These are phyloP conservation scores for Patagioenas fasciata DNA, from an alignment of 2,113 vertebrate species.

Conservation along the genomic window DNA sequence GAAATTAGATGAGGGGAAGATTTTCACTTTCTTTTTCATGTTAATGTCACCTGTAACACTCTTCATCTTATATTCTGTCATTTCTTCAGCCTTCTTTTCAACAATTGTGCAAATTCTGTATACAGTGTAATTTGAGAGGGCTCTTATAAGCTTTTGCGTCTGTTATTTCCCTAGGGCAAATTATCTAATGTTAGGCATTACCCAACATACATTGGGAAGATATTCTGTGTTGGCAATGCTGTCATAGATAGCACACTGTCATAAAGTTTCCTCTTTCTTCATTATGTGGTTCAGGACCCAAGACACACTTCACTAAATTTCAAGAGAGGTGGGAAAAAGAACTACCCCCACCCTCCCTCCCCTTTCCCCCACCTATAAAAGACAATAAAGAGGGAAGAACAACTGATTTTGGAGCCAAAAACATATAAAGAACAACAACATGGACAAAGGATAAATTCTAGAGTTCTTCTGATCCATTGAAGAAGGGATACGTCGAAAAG, in stretches of 20 bases:
- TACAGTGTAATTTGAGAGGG: neutral
- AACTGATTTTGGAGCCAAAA: neutral
- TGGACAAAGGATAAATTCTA: neutral
- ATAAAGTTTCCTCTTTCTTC: neutral
- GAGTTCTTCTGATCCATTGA: neutral
- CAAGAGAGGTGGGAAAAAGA: neutral
- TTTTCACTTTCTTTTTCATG: neutral
- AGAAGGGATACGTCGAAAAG: neutral
- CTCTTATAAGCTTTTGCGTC: neutral
- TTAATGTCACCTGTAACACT: neutral
- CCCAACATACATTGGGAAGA: neutral
- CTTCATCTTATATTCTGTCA: neutral
- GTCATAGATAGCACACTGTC: neutral
- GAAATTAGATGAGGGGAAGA: neutral
- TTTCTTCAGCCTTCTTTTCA: neutral
- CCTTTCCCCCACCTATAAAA: neutral
- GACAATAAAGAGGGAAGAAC: neutral
- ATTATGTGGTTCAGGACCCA: neutral
- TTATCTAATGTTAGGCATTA: neutral
- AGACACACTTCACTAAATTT: neutral
- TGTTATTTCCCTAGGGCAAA: neutral
- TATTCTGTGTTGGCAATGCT: neutral
- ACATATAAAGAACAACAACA: neutral
- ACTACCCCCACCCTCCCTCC: fast-evolving
- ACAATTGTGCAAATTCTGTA: neutral